phyloP scores from a whole-genome alignment of 2,113 vertebrate species.

The Heptranchias perlo region DNA sequence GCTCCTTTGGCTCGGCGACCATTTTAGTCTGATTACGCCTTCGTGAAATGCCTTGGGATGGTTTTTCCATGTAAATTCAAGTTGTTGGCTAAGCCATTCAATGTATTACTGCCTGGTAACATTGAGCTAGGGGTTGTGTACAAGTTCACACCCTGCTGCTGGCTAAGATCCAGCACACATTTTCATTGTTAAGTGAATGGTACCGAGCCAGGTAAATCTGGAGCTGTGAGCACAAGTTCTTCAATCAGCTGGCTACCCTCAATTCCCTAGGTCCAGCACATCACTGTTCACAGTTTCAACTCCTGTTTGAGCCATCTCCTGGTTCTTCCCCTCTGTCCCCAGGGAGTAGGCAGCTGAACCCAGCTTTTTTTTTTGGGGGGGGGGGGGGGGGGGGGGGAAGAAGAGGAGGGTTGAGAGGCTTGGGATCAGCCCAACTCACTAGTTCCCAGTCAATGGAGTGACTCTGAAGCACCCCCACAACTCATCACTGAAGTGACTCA shows the following conservation, averaged over 20 bases:
- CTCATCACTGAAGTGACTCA: background rate
- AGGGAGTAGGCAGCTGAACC: background rate
- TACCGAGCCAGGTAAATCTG: background rate
- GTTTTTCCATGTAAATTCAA: background rate
- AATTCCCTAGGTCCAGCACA: background rate
- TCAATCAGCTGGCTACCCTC: background rate
- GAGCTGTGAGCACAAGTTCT: background rate
- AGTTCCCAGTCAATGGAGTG: background rate
- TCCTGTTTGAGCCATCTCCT: background rate
- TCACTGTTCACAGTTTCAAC: background rate
- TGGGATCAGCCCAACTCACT: background rate
- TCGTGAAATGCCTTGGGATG: background rate
- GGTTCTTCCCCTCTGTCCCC: background rate
- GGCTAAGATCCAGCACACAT: background rate
- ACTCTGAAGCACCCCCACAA: background rate
- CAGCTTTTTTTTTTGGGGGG: background rate
- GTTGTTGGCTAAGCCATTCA: background rate
- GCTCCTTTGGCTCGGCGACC: background rate
- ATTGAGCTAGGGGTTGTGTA: background rate
- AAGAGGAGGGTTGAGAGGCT: too few species aligned
- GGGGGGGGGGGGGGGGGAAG: too few species aligned
- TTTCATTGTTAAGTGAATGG: background rate
- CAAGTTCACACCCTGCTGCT: background rate
- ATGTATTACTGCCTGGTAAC: background rate
- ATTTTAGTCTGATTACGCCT: background rate